Evolutionary conservation across 2,888 invertebrate species (phyloP).

Genomic region (Scaptomyza tumidula): DNA sequence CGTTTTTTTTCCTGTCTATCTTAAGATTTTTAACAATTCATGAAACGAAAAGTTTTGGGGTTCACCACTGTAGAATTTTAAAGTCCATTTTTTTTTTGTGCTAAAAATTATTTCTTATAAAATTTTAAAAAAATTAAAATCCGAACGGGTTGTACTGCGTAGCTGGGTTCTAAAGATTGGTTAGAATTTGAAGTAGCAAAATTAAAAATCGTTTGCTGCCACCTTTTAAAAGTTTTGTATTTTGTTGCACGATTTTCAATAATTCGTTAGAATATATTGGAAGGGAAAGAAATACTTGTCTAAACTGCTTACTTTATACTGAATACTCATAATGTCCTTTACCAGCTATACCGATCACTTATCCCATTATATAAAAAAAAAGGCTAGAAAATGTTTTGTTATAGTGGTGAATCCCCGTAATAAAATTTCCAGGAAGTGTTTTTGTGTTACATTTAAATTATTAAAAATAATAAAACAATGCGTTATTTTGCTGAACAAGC

Average conservation of each 20-base stretch:
- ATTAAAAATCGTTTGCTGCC: too few species aligned
- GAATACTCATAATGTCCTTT: not conserved
- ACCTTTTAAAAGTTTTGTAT: too few species aligned
- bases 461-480: slow-evolving; percentile 67
- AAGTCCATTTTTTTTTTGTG: not conserved
- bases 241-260: too few species aligned
- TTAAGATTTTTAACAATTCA: slow-evolving; percentile 56
- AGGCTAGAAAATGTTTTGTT: not conserved
- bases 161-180: too few species aligned
- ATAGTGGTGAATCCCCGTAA: not conserved
- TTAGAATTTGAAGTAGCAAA: too few species aligned
- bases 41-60: slow-evolving; percentile 26
- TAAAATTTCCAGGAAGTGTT: slow-evolving; percentile 36
- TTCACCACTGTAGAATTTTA: slow-evolving; percentile 7
- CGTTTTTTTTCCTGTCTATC: slow-evolving; percentile 36
- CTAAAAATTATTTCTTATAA: too few species aligned
- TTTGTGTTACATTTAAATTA: slow-evolving; percentile 58
- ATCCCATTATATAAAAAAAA: not conserved
- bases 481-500: slow-evolving; percentile 46
- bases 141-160: too few species aligned
- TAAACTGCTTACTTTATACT: too few species aligned
- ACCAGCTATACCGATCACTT: not conserved
- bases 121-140: too few species aligned
- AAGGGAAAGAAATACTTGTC: too few species aligned
- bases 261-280: too few species aligned